Percentiles rank a stretch among this genome's conserved stretches.
Conservation (phyloP, 1,140 invertebrate genomes). For the Vanessa tameamea region DNA sequence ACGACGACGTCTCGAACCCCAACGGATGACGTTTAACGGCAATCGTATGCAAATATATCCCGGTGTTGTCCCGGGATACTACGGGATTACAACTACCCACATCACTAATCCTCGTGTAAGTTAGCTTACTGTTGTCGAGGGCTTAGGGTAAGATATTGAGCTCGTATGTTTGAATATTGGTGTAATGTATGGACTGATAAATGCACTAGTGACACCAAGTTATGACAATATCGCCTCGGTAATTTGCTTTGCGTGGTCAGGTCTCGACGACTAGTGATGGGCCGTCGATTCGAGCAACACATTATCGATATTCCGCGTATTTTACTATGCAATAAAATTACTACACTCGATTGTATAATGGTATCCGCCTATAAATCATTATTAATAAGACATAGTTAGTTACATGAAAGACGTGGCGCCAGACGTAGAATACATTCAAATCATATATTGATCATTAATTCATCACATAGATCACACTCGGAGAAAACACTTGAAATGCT, state of each 20-base stretch:
- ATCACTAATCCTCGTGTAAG: constrained; percentile 61
- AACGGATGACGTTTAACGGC: constrained; percentile 67
- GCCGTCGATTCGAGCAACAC: neutral
- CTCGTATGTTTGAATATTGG: constrained; percentile 53
- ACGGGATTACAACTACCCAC: constrained; percentile 59
- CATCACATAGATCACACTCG: constrained; percentile 56
- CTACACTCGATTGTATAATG: constrained; percentile 26
- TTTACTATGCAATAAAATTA: constrained; percentile 23
- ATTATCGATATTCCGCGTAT: constrained; percentile 29
- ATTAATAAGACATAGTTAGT: constrained; percentile 44
- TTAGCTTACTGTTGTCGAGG: constrained; percentile 56
- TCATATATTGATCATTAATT: constrained; percentile 54
- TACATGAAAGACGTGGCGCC: constrained; percentile 50
- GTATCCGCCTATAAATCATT: constrained; percentile 41
- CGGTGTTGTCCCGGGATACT: constrained; percentile 54
- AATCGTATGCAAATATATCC: constrained; percentile 67
- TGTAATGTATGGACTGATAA: constrained; percentile 48
- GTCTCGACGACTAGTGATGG: constrained; percentile 27
- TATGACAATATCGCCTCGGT: constrained; percentile 44
- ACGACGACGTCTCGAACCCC: constrained; percentile 60
- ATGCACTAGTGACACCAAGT: constrained; percentile 44
- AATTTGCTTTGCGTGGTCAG: constrained; percentile 43
- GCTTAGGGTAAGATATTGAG: constrained; percentile 69
- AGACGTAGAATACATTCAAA: constrained; percentile 50
- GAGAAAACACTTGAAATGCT: constrained; percentile 58